Evolutionary conservation across 2,113 vertebrate species (phyloP).

Genomic region (Danio rerio): DNA sequence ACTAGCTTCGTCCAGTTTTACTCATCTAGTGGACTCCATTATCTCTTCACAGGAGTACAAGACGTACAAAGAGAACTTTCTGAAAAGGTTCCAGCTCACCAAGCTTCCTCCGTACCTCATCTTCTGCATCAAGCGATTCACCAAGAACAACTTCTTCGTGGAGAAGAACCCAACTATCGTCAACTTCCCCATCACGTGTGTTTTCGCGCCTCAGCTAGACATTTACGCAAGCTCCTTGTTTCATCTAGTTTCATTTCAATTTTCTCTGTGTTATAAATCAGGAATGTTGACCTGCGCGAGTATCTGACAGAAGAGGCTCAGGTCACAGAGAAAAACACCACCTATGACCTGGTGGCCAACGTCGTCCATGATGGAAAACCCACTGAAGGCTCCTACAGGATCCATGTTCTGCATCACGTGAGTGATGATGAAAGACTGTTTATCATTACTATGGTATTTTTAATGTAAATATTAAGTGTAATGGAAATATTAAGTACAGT

Average conservation of each 20-base stretch:
- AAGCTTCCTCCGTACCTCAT: constrained; percentile 94
- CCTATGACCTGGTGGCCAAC: constrained; percentile 92
- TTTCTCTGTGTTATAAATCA: constrained; percentile 53
- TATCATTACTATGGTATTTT: too few species aligned
- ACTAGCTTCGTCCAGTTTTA: too few species aligned
- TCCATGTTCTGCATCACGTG: constrained; percentile 95
- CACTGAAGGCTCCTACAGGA: constrained; percentile 90
- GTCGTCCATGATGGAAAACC: constrained; percentile 95
- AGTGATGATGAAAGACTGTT: too few species aligned
- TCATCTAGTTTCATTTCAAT: neutral
- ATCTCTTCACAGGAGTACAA: constrained; percentile 87
- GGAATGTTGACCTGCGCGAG: constrained; percentile 91
- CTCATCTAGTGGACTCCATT: too few species aligned
- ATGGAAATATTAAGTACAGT: too few species aligned
- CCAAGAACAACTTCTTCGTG: constrained; percentile 99
- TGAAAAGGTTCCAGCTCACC: constrained; percentile 95
- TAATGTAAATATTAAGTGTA: too few species aligned
- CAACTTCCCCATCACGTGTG: constrained; percentile 98
- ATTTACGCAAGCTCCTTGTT: too few species aligned
- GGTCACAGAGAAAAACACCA: constrained; percentile 84
- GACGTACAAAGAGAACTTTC: constrained; percentile 98
- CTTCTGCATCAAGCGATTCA: constrained; percentile 98
- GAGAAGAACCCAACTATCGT: constrained; percentile 99
- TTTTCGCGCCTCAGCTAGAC: too few species aligned
- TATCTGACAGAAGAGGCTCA: constrained; percentile 93